Evolutionary conservation across 2,113 vertebrate species (phyloP).

Genomic region (Brienomyrus longianalis): DNA sequence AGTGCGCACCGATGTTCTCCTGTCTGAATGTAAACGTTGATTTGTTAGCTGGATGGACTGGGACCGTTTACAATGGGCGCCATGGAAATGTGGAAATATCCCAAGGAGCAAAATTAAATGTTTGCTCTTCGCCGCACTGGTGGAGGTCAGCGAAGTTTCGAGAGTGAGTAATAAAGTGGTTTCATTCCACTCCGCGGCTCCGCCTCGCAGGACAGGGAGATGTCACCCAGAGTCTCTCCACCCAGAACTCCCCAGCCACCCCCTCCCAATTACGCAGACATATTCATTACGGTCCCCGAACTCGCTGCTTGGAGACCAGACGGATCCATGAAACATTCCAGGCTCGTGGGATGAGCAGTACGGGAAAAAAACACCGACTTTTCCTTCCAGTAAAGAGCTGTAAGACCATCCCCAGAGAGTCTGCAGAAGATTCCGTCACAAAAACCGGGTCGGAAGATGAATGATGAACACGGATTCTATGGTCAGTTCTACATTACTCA

Average conservation of each 20-base stretch:
- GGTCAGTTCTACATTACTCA: not conserved
- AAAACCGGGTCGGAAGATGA: not conserved
- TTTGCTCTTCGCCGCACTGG: constrained; percentile 33
- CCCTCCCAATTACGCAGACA: not conserved
- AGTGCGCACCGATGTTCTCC: constrained; percentile 21
- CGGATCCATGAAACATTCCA: not conserved
- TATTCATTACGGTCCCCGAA: not conserved
- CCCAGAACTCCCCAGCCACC: not conserved
- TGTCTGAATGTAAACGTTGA: not conserved
- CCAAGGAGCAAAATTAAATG: constrained; percentile 17
- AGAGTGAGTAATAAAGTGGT: not conserved
- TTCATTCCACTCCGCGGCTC: not conserved
- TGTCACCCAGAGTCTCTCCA: not conserved
- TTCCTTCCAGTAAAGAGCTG: not conserved
- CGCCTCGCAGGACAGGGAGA: not conserved
- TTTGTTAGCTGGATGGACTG: constrained; percentile 31
- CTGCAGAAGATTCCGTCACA: not conserved
- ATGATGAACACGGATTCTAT: not conserved
- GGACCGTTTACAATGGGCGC: constrained; percentile 31
- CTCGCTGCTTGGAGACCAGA: not conserved
- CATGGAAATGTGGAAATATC: constrained; percentile 18
- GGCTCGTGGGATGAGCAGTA: not conserved
- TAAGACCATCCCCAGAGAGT: not conserved
- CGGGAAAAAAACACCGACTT: not conserved
- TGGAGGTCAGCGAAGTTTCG: not conserved